Percentiles rank a stretch among this genome's conserved stretches.
phyloP scores from a whole-genome alignment of 2,113 vertebrate species.

The Meleagris gallopavo region DNA sequence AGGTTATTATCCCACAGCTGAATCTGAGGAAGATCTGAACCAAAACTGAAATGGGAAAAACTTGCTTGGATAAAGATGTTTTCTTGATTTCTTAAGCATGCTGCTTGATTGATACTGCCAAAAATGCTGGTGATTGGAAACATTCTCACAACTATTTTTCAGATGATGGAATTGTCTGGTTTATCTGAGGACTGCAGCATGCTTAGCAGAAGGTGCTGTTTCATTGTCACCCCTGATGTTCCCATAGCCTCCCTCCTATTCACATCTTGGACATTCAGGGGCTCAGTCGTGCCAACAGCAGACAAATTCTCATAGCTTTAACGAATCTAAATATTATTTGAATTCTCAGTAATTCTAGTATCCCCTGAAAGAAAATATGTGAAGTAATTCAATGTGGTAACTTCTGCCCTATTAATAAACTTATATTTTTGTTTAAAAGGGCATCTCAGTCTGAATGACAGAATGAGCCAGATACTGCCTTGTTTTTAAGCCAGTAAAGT shows the following conservation, averaged over 20 bases:
- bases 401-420: not conserved
- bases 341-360: not conserved
- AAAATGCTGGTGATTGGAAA: not conserved
- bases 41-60: not conserved
- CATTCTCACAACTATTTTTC: not conserved
- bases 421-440: not conserved
- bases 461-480: not conserved
- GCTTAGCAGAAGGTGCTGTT: not conserved
- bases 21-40: not conserved
- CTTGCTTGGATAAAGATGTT: not conserved
- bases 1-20: not conserved
- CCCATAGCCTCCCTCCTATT: not conserved
- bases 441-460: not conserved
- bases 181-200: not conserved
- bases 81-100: not conserved
- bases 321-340: not conserved
- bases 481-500: not conserved
- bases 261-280: not conserved
- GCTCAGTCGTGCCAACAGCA: not conserved
- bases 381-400: not conserved
- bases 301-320: not conserved
- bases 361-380: not conserved
- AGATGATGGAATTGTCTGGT: not conserved
- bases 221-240: not conserved
- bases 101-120: not conserved